Conservation (phyloP, 2,797 vertebrate species). For the Labroides dimidiatus region DNA sequence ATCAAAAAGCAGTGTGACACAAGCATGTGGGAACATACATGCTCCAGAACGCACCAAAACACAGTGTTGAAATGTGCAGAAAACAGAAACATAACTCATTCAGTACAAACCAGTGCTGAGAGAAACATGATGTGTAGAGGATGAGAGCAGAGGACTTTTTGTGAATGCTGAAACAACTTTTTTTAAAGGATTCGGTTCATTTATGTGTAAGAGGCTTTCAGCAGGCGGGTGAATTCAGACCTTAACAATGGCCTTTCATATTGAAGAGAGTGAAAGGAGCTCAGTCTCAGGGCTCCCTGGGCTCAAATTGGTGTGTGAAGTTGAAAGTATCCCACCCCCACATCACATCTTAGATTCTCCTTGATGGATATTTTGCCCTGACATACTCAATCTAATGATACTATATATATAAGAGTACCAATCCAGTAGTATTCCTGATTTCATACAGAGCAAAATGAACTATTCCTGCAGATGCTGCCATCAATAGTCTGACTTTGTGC, state of each 20-base stretch:
- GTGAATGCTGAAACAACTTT: conserved; percentile 34
- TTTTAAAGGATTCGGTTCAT: conserved; percentile 59
- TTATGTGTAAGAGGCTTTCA: conserved; percentile 72
- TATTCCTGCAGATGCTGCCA: not conserved
- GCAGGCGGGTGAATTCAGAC: conserved; percentile 71
- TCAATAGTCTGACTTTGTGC: conserved; percentile 43
- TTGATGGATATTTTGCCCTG: not conserved
- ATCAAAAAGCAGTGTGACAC: conserved; percentile 28
- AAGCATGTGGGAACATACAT: conserved; percentile 27
- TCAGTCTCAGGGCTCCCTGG: conserved; percentile 50
- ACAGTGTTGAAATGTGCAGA: conserved; percentile 1
- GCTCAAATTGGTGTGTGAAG: conserved; percentile 58
- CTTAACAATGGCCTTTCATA: conserved; percentile 79
- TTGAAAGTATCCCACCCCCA: conserved; percentile 63
- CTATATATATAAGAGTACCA: not conserved
- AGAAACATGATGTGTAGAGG: conserved; percentile 3
- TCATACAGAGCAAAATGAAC: not conserved
- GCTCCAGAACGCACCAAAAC: conserved; percentile 3
- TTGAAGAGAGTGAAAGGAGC: conserved; percentile 71
- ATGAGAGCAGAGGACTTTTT: conserved; percentile 10
- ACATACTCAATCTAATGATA: no score
- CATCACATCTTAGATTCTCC: conserved; percentile 16
- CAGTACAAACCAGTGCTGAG: not conserved
- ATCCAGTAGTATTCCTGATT: not conserved
- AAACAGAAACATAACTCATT: not conserved